A percentile compares a stretch with the other conserved stretches of the same genome.
phyloP scores from a whole-genome alignment of 2,797 vertebrate species.

The Zalophus californianus region DNA sequence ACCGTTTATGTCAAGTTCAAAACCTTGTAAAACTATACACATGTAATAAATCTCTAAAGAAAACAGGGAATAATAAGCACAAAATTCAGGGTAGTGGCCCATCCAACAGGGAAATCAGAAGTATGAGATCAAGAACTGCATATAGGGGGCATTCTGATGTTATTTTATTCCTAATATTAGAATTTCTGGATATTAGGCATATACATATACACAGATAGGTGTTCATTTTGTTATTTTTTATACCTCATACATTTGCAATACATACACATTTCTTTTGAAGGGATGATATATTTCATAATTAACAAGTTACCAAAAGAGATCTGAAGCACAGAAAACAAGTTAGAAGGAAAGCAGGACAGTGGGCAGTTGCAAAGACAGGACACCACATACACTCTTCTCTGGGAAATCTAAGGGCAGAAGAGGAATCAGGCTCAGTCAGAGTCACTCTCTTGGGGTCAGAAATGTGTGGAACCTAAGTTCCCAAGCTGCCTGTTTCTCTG shows the following conservation, averaged over 20 bases:
- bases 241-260: background rate
- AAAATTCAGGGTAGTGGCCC: background rate
- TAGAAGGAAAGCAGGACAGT: background rate
- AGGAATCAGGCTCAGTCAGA: background rate
- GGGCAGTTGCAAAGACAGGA: background rate
- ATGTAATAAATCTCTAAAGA: background rate
- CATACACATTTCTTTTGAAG: background rate
- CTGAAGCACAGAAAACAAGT: background rate
- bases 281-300: background rate
- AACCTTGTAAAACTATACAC: background rate
- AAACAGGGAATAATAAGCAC: background rate
- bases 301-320: background rate
- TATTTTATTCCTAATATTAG: conserved; percentile 14
- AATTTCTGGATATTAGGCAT: background rate
- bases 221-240: conserved; percentile 26
- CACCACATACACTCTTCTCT: background rate
- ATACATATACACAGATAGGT: background rate
- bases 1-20: background rate
- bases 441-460: background rate
- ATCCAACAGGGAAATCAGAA: background rate
- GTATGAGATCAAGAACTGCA: background rate
- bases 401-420: background rate
- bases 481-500: background rate
- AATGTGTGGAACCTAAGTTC: background rate
- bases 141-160: background rate